Conservation (phyloP, 2,888 invertebrate species). For the Troglohyphantes excavatus region DNA sequence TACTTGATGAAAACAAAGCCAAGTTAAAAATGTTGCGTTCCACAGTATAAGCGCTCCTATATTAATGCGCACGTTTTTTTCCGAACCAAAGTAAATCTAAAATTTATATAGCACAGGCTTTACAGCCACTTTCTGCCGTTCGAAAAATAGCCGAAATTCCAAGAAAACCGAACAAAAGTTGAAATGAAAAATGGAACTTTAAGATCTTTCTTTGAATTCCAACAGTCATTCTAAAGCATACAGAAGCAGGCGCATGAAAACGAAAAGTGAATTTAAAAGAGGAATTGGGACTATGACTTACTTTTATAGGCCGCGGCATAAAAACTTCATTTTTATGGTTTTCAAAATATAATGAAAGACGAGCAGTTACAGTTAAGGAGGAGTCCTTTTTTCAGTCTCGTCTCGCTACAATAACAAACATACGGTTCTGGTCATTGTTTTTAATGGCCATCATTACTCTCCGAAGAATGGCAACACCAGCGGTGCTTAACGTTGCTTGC, state of each 20-base stretch:
- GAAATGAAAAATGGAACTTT: slow-evolving; percentile 48
- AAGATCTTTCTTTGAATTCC: slow-evolving; percentile 38
- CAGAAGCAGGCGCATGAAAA: neutral
- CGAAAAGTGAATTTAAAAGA: slow-evolving; percentile 50
- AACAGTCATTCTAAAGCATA: slow-evolving; percentile 16
- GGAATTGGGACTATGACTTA: slow-evolving; percentile 61
- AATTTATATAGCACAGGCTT: neutral
- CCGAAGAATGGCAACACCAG: slow-evolving; percentile 44
- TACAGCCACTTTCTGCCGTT: slow-evolving; percentile 1
- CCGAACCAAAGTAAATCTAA: neutral
- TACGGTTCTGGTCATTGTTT: slow-evolving; percentile 59
- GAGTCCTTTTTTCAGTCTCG: slow-evolving; percentile 10
- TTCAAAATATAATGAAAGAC: slow-evolving; percentile 60
- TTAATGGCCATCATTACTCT: slow-evolving; percentile 60
- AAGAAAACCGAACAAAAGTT: slow-evolving; percentile 31
- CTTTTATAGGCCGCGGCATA: slow-evolving; percentile 61
- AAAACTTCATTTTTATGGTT: slow-evolving; percentile 69
- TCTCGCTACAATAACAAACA: slow-evolving; percentile 40
- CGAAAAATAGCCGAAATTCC: slow-evolving; percentile 10
- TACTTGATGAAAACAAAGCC: neutral
- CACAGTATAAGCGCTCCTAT: neutral
- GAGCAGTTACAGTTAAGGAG: slow-evolving; percentile 36
- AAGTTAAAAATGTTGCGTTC: neutral
- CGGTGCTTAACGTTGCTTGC: slow-evolving; percentile 45
- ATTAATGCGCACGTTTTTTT: neutral